phyloP scores from a whole-genome alignment of 2,113 vertebrate genomes.

The Dermatemys mawii region DNA sequence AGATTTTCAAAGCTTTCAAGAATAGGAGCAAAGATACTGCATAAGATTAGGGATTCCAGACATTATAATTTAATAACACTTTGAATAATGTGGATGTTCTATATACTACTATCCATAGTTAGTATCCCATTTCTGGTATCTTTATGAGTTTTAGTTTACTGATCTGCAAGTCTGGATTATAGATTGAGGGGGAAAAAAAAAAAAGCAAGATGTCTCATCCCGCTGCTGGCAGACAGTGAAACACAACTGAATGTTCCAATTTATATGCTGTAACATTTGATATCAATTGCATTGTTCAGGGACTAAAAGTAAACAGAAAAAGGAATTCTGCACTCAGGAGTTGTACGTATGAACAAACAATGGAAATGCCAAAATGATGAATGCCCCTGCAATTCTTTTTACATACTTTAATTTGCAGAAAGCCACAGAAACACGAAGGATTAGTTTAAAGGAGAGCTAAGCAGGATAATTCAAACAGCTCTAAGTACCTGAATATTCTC shows the following conservation, averaged over 20 bases:
- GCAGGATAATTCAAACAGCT: constrained; percentile 25
- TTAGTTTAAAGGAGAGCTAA: constrained; percentile 14
- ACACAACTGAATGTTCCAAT: constrained; percentile 44
- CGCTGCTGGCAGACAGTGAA: constrained; percentile 28
- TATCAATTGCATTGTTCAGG: constrained; percentile 73
- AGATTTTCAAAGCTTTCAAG: constrained; percentile 30
- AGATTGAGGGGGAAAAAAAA: constrained; percentile 59
- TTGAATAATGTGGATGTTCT: constrained; percentile 33
- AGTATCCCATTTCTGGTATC: constrained; percentile 39
- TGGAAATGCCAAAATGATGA: constrained; percentile 78
- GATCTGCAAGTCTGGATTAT: constrained; percentile 47
- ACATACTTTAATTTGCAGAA: constrained; percentile 48
- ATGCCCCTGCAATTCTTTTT: constrained; percentile 58
- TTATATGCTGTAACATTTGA: constrained; percentile 58
- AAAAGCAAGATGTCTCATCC: constrained; percentile 28
- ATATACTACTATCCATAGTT: constrained; percentile 7
- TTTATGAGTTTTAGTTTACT: constrained; percentile 48
- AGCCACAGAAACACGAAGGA: constrained; percentile 15
- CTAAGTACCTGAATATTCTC: constrained; percentile 16
- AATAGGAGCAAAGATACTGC: constrained; percentile 7
- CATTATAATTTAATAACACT: background rate
- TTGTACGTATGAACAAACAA: constrained; percentile 66
- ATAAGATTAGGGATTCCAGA: background rate
- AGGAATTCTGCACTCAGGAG: constrained; percentile 61
- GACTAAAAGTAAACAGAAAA: constrained; percentile 58